Conservation (phyloP, 2,888 invertebrate genomes). For the Biston stratarius region DNA sequence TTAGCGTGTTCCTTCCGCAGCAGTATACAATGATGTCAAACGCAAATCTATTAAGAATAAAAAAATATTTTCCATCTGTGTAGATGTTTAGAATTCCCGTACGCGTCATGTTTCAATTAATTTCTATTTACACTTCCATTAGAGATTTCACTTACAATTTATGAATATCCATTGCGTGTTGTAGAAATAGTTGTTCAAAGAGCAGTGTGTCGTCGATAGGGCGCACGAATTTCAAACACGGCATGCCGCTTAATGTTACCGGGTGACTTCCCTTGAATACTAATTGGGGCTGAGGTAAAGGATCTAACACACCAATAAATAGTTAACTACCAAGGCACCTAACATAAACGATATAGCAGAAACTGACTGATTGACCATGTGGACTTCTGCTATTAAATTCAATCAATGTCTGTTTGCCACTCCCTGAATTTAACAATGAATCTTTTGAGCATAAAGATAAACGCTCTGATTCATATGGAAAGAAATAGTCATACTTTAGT, state of each 20-base stretch:
- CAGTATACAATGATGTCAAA: too few species aligned
- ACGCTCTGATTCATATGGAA: too few species aligned
- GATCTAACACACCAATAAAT: not conserved
- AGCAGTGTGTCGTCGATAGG: conserved; percentile 47
- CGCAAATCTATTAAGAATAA: too few species aligned
- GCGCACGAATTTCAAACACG: conserved; percentile 58
- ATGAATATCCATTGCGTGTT: conserved; percentile 15
- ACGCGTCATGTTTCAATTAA: not conserved
- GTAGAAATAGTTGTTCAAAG: conserved; percentile 17
- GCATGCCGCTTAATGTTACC: conserved; percentile 60
- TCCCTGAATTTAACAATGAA: too few species aligned
- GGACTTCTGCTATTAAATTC: not conserved
- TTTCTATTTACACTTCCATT: conserved; percentile 6
- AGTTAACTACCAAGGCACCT: not conserved
- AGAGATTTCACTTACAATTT: conserved; percentile 19
- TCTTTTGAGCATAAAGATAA: too few species aligned
- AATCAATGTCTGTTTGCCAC: too few species aligned
- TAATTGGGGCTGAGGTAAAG: conserved; percentile 57
- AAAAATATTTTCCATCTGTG: too few species aligned
- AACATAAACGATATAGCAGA: not conserved
- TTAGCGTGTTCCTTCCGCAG: too few species aligned
- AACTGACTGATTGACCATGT: not conserved
- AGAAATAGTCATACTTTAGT: too few species aligned
- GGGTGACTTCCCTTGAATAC: conserved; percentile 62
- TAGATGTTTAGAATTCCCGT: too few species aligned